Percentiles rank a stretch among this genome's conserved stretches.
phyloP scores from a whole-genome alignment of 2,888 invertebrate species.

The Morinoia aosen region DNA sequence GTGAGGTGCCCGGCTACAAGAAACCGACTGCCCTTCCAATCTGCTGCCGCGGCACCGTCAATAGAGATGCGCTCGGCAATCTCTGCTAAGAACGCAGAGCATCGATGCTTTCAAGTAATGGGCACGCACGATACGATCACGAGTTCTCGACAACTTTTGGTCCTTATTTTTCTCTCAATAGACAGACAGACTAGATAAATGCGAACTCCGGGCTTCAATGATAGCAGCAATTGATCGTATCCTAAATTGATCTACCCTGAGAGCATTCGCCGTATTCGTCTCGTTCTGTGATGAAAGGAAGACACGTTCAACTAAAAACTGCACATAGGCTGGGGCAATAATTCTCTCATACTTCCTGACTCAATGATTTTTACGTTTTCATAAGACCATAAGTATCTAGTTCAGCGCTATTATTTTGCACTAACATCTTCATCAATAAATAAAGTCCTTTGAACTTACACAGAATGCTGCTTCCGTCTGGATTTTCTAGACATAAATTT shows the following conservation, averaged over 20 bases:
- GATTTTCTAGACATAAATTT: background rate
- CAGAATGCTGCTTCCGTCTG: background rate
- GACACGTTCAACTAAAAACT: background rate
- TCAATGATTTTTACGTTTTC: background rate
- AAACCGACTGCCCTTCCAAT: conserved; percentile 51
- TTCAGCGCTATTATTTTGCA: background rate
- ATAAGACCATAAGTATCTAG: background rate
- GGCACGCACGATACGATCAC: conserved; percentile 39
- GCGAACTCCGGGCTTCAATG: background rate
- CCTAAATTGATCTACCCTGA: conserved; percentile 32
- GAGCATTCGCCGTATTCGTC: background rate
- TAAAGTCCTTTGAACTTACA: background rate
- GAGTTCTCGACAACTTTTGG: conserved; percentile 46
- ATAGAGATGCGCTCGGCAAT: conserved; percentile 46
- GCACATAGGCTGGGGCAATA: background rate
- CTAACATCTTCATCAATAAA: too few relatives aligned
- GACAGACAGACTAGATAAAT: background rate
- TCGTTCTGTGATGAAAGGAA: background rate
- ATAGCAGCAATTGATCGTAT: conserved; percentile 19
- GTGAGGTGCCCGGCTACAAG: conserved; percentile 19
- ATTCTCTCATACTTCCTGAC: background rate
- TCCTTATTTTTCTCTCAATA: conserved; percentile 13
- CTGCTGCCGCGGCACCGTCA: conserved; percentile 11
- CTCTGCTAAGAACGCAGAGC: conserved; percentile 40
- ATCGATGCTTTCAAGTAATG: conserved; percentile 48